These are phyloP conservation scores for Sicus ferrugineus DNA, from an alignment of 2,888 invertebrate species.

Conservation along the genomic window DNA sequence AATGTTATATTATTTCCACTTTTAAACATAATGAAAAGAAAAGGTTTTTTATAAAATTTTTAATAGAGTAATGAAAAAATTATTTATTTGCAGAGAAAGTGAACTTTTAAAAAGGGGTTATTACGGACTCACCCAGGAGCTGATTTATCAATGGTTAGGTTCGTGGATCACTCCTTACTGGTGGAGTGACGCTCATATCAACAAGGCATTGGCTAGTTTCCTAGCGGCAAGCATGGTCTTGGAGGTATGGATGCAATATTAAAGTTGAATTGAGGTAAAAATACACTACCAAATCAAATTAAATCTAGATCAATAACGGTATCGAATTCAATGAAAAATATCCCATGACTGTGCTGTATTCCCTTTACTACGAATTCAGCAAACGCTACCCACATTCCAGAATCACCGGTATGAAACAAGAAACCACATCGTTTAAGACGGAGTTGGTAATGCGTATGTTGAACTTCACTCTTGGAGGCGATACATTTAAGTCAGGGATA, in stretches of 20 bases:
- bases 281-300: neutral
- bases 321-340: conserved; percentile 80
- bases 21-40: too few species aligned
- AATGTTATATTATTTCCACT: neutral
- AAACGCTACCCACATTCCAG: conserved; percentile 81
- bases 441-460: conserved; percentile 89
- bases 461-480: conserved; percentile 81
- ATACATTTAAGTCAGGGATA: conserved; percentile 77
- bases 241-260: conserved; percentile 72
- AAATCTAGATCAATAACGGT: conserved; percentile 71
- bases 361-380: conserved; percentile 81
- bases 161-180: conserved; percentile 77
- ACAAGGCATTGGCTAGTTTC: conserved; percentile 79
- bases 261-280: neutral
- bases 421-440: conserved; percentile 78
- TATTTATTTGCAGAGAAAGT: conserved; percentile 72
- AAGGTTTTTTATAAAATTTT: neutral
- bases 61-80: neutral
- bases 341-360: conserved; percentile 81
- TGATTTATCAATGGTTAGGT: conserved; percentile 83
- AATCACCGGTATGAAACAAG: conserved; percentile 75
- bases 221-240: conserved; percentile 76
- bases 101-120: conserved; percentile 73
- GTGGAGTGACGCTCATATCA: conserved; percentile 80
- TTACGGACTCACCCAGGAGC: conserved; percentile 75